Conservation (phyloP, 1,140 invertebrate species). For the Melipona quadrifasciata region DNA sequence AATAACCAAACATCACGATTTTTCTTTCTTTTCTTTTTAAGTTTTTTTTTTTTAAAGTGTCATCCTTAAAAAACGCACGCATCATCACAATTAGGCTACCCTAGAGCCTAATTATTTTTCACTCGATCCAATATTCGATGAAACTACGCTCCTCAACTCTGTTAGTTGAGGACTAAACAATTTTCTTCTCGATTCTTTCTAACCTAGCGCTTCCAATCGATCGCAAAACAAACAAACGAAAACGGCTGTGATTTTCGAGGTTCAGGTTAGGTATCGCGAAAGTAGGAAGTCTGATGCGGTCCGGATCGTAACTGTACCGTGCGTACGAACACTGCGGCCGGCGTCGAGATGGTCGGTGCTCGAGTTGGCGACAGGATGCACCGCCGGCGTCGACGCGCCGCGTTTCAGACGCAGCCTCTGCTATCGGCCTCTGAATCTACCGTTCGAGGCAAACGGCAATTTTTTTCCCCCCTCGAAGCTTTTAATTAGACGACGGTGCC, state of each 20-base stretch:
- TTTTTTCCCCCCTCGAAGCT: slow-evolving; percentile 12
- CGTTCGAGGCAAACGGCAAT: slow-evolving; percentile 34
- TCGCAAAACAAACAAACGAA: neutral
- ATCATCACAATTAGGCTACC: no score
- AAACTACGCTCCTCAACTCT: no score
- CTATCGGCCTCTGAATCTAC: slow-evolving; percentile 34
- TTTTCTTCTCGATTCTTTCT: no score
- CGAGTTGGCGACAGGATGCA: slow-evolving; percentile 14
- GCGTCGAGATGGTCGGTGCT: neutral
- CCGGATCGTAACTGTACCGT: slow-evolving; percentile 42
- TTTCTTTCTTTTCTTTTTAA: no score
- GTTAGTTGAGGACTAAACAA: no score
- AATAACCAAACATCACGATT: no score
- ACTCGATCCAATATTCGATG: no score
- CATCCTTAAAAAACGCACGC: no score
- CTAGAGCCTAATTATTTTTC: no score
- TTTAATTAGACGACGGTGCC: slow-evolving; percentile 59
- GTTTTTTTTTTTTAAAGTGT: no score
- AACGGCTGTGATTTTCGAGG: neutral
- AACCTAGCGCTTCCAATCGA: neutral
- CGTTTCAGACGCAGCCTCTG: neutral
- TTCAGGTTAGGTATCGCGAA: neutral
- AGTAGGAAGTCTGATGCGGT: neutral
- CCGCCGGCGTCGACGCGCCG: neutral
- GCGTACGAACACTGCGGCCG: slow-evolving; percentile 23